These are phyloP conservation scores for Babylonia areolata DNA, from an alignment of 1,140 invertebrate species.

Conservation along the genomic window DNA sequence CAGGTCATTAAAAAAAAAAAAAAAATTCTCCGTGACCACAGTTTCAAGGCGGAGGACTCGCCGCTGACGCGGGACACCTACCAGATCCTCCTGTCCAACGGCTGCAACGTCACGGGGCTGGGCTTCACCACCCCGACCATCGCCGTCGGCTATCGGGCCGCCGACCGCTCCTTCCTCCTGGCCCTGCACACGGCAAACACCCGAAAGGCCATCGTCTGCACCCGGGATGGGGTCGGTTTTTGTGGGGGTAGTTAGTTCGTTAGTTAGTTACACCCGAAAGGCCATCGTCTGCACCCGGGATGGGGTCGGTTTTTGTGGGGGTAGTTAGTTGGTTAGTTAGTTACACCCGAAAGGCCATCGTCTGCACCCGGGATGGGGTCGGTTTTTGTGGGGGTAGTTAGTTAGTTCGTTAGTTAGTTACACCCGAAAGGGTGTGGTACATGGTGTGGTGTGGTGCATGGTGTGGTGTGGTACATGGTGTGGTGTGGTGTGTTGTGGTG, in stretches of 20 bases:
- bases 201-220: conserved; percentile 52
- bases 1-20: no score
- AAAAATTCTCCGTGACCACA: conserved; percentile 21
- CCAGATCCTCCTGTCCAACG: conserved; percentile 56
- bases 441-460: no score
- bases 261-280: conserved; percentile 46
- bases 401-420: no score
- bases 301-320: conserved; percentile 40
- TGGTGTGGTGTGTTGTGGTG: no score
- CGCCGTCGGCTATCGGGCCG: conserved; percentile 50
- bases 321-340: no score
- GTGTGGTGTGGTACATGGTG: no score
- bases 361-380: conserved; percentile 46
- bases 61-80: conserved; percentile 42
- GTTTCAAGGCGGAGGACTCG: conserved; percentile 47
- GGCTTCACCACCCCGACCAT: conserved; percentile 52
- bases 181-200: conserved; percentile 49
- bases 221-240: conserved; percentile 37
- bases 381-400: no score
- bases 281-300: conserved; percentile 49
- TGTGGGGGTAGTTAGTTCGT: no score
- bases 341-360: conserved; percentile 49
- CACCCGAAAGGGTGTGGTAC: conserved; percentile 48
- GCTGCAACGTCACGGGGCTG: conserved; percentile 46
- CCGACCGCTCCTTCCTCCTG: conserved; percentile 48